These are phyloP conservation scores for Zingel zingel DNA, from an alignment of 2,113 vertebrate species.

Conservation along the genomic window DNA sequence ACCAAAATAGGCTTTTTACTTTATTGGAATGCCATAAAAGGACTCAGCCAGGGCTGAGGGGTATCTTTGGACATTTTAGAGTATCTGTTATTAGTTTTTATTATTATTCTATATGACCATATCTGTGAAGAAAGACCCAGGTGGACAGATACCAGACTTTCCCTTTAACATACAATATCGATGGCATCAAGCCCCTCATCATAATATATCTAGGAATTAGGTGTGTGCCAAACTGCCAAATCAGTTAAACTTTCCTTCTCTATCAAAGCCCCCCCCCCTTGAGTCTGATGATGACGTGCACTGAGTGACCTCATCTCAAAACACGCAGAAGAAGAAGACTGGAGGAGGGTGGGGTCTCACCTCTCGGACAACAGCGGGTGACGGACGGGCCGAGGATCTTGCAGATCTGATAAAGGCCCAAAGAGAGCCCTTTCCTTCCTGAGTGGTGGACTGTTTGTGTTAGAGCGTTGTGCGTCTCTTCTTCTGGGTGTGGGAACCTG, in stretches of 20 bases:
- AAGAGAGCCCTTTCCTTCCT: slow-evolving; percentile 81
- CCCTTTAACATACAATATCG: no score
- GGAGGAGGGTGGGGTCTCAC: slow-evolving; percentile 17
- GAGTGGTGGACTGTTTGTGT: slow-evolving; percentile 77
- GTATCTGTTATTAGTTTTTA: no score
- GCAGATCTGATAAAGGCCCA: slow-evolving; percentile 68
- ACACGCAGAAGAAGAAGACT: slow-evolving; percentile 6
- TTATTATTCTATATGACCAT: no score
- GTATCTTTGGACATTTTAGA: no score
- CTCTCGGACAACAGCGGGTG: slow-evolving; percentile 29
- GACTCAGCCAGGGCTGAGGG: no score
- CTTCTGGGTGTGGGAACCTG: slow-evolving; percentile 80
- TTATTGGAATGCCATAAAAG: no score
- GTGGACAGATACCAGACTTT: no score
- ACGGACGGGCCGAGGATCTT: slow-evolving; percentile 44
- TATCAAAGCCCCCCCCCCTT: background rate
- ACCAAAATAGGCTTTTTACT: no score
- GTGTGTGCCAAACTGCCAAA: background rate
- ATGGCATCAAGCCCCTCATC: background rate
- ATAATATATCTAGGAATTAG: background rate
- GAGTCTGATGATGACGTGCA: background rate
- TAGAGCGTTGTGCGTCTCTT: slow-evolving; percentile 70
- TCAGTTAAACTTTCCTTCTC: background rate
- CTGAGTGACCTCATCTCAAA: background rate
- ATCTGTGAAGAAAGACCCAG: no score